These are phyloP conservation scores for Trematomus bernacchii DNA, from an alignment of 2,797 vertebrate genomes.

Conservation along the genomic window DNA sequence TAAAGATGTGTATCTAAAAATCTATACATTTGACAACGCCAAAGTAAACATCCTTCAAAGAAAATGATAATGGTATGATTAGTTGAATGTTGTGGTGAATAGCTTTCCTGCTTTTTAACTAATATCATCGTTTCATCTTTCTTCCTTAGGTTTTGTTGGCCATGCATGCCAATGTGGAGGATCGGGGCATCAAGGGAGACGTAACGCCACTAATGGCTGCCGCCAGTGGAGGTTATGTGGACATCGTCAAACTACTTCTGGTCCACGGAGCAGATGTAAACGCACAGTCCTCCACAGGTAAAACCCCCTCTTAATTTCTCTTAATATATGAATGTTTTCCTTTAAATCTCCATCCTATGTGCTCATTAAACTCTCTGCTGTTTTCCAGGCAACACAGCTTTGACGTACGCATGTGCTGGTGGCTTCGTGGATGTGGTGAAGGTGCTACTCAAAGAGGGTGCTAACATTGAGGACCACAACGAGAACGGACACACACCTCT, in stretches of 20 bases:
- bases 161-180: constrained; percentile 99
- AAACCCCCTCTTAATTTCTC: neutral
- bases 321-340: neutral
- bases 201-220: constrained; percentile 99
- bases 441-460: constrained; percentile 97
- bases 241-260: constrained; percentile 97
- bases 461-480: constrained; percentile 99
- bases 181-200: constrained; percentile 98
- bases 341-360: neutral
- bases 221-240: constrained; percentile 97
- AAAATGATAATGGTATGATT: neutral
- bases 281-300: constrained; percentile 98
- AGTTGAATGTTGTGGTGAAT: neutral
- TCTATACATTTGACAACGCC: neutral
- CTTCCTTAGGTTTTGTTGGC: constrained; percentile 93
- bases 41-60: constrained; percentile 1
- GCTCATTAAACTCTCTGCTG: neutral
- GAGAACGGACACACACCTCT: constrained; percentile 99
- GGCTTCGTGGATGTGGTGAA: constrained; percentile 99
- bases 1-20: too few species aligned
- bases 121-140: neutral
- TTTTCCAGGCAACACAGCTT: constrained; percentile 93
- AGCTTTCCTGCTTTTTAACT: neutral
- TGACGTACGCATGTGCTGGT: constrained; percentile 97
- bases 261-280: constrained; percentile 98